phyloP scores from a whole-genome alignment of 2,888 invertebrate genomes.

The Salpingus planirostris region DNA sequence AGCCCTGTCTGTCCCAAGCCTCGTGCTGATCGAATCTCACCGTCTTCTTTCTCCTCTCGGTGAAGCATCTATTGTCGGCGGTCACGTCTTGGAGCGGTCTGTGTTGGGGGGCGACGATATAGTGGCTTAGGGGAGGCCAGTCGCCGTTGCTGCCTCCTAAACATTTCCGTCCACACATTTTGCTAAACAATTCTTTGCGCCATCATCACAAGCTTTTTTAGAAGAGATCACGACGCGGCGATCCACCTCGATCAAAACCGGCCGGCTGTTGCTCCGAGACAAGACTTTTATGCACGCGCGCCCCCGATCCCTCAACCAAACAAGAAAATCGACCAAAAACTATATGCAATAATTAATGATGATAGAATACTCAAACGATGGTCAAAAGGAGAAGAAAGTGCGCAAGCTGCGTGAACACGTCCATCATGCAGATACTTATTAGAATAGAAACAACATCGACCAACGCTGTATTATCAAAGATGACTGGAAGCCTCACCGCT shows the following conservation, averaged over 20 bases:
- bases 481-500: slow-evolving; percentile 60
- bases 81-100: slow-evolving; percentile 50
- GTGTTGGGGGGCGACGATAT: slow-evolving; percentile 45
- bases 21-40: slow-evolving; percentile 72
- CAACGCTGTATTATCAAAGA: slow-evolving; percentile 17
- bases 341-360: too few relatives aligned
- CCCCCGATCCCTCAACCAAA: too few relatives aligned
- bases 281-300: too few relatives aligned
- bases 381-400: slow-evolving; percentile 26
- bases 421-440: slow-evolving; percentile 28
- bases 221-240: too few relatives aligned
- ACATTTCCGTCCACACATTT: too few relatives aligned
- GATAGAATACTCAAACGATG: too few relatives aligned
- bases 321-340: too few relatives aligned
- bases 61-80: slow-evolving; percentile 68
- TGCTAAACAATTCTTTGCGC: too few relatives aligned
- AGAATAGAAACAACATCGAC: slow-evolving; percentile 19
- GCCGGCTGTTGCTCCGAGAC: too few relatives aligned
- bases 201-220: too few relatives aligned
- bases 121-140: slow-evolving; percentile 38
- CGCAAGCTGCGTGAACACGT: slow-evolving; percentile 40
- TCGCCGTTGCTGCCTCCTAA: slow-evolving; percentile 41
- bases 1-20: slow-evolving; percentile 77
- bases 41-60: slow-evolving; percentile 88
- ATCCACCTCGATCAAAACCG: too few relatives aligned